These are phyloP conservation scores for Phalloptychus januarius DNA, from an alignment of 2,797 vertebrate genomes.

Conservation along the genomic window DNA sequence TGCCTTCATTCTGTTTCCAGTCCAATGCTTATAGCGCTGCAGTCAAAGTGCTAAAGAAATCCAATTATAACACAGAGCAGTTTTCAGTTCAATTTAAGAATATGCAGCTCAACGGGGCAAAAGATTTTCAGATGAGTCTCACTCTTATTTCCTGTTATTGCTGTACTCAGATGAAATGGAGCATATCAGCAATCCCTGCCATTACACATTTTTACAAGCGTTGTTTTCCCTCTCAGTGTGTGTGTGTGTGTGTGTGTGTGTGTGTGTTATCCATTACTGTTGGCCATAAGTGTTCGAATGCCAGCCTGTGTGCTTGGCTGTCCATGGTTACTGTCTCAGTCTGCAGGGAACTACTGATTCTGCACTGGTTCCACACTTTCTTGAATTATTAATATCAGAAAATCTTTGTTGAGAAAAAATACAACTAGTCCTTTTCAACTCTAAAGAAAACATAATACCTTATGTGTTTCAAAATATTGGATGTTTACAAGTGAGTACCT, in stretches of 20 bases:
- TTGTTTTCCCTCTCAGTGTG: slow-evolving; percentile 7
- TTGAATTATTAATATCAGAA: slow-evolving; percentile 27
- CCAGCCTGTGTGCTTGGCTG: slow-evolving; percentile 15
- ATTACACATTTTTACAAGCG: slow-evolving; percentile 15
- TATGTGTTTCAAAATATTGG: neutral
- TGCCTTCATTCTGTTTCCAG: neutral
- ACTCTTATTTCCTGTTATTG: neutral
- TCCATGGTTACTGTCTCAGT: slow-evolving; percentile 26
- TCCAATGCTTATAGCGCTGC: neutral
- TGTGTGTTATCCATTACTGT: slow-evolving; percentile 24
- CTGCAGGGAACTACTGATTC: slow-evolving; percentile 3
- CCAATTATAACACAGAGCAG: neutral
- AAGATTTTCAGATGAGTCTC: neutral
- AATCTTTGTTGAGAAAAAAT: slow-evolving; percentile 12
- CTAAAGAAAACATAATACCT: neutral
- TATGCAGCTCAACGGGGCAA: neutral
- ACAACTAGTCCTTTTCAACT: neutral
- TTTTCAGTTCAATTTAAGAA: neutral
- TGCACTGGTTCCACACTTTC: neutral
- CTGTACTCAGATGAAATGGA: slow-evolving; percentile 16
- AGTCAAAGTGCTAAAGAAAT: neutral
- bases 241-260: neutral
- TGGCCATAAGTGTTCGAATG: slow-evolving; percentile 30
- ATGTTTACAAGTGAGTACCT: slow-evolving; percentile 1
- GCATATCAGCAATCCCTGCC: slow-evolving; percentile 23